Evolutionary conservation across 2,113 vertebrate genomes (phyloP), one percentile per base, ranked within the genome.

Genomic region (Apteryx owenii): DNA sequence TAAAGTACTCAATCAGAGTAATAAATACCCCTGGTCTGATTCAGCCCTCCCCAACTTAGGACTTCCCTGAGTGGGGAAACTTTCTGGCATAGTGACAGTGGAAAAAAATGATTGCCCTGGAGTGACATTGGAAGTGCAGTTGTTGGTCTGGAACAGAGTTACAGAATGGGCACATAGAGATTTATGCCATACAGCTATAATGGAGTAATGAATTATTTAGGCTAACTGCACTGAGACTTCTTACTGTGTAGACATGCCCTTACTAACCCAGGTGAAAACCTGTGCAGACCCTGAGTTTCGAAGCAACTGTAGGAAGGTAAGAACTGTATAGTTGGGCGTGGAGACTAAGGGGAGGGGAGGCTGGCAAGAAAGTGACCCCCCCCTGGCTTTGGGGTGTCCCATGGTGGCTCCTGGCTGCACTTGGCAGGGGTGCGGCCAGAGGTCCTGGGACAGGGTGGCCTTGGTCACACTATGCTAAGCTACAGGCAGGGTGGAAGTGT

Each of bases 1-100:
- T 25, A 25, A 90, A 94, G 73, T 61, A 46, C 60, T 91, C 54
- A 72, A 87, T 91, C 51, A 95, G 44, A 89, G 93, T 89, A 69
- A 91, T 42, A 87, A 94, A 83, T 80, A 62, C 26, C 26, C 78
- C 38, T 25, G 28, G 28, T 79, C 51, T 86, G 60, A 89, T 53
- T 87, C 62, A 95, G 36, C 5, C 26, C 29, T 66, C 3, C 12
- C 44, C 73, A 91, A 1, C 93, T 62, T 54, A 70, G 44, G 26
- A 21, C 13, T 87, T 92, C 15, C 50, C 53, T 66, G 53, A 82
- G 44, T 76, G 16, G 12, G 38, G 26, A 92, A 85, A 48, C 11
- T 85, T 95, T 90, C 73, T 90, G 81, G 77, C 65, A 56, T 18
- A 54, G 42, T 44, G 28, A 33, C 2, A 25, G n/a, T 36, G 69